Evolutionary conservation across 2,797 vertebrate species (phyloP).

Genomic region (Alectoris magna): DNA sequence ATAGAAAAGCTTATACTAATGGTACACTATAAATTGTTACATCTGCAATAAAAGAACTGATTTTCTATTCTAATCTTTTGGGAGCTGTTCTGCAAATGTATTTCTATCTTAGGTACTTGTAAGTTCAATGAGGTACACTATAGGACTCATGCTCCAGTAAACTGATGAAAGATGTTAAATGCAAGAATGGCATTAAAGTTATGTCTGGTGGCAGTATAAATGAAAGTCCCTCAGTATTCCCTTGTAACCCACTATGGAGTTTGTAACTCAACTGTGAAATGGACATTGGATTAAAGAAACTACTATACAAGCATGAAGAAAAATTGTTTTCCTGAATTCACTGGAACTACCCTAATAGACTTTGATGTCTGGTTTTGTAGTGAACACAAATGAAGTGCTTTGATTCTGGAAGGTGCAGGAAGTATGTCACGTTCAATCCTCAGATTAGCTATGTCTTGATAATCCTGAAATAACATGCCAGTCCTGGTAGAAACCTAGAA

Average conservation of each 20-base stretch:
- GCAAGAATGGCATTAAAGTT: slow-evolving; percentile 34
- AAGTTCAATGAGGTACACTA: slow-evolving; percentile 28
- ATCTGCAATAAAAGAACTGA: slow-evolving; percentile 48
- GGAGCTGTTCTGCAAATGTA: slow-evolving; percentile 44
- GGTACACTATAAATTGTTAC: slow-evolving; percentile 37
- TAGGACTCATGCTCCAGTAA: slow-evolving; percentile 11
- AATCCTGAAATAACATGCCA: background rate
- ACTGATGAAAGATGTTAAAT: slow-evolving; percentile 26
- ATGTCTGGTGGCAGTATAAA: background rate
- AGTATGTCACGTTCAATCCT: background rate
- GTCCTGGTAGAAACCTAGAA: accelerated
- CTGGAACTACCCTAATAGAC: background rate
- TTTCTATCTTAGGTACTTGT: slow-evolving; percentile 11
- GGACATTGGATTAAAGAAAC: background rate
- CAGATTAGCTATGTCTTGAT: background rate
- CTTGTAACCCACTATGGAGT: background rate
- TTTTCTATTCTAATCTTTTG: slow-evolving; percentile 43
- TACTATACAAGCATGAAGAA: background rate
- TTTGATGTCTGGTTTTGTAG: background rate
- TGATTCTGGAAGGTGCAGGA: background rate
- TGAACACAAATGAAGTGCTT: accelerated
- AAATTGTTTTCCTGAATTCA: background rate
- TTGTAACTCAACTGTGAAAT: slow-evolving; percentile 25
- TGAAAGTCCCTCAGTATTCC: background rate
- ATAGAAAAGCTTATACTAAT: slow-evolving; percentile 24